Base-by-base conservation (phyloP, 2,888 invertebrate species). In the Polymixis lichenea region DNA sequence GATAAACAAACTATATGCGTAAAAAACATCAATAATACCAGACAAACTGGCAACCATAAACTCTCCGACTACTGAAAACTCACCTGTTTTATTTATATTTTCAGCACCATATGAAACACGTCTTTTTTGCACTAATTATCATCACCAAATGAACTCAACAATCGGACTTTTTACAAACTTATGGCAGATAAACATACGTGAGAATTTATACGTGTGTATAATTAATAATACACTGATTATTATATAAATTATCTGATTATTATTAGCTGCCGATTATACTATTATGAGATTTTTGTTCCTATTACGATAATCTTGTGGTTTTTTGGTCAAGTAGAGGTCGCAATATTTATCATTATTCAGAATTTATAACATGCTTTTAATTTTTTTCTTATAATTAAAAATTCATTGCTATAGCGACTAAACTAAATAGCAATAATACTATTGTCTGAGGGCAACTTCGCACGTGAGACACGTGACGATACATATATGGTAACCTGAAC, bases 91-190 rank as follows among this genome's bases (percentile, higher is more conserved):
- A 17, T 70, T 75, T 82, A 70, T 58, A 74, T 78, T 74, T 56
- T 77, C 72, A 78, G 65, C 71, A 73, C 72, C 77, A 80, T 79
- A 83, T 85, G 73, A 82, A 85, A 82, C 88, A 90, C 93, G 93
- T 91, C 92, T 87, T 88, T 89, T 89, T 86, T 78, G 78, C 83
- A 88, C 87, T 89, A 89, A 90, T 88, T 88, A 90, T 85, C 78
- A 86, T 83, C 80, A 82, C 79, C 84, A 86, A 93, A 89, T 93
- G 92, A 88, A 87, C 17, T 68, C 71, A 69, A 77, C 65, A 61
- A 75, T 80, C 83, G 71, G 66, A 77, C 9, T 83, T 73, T 82
- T 85, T 49, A 71, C 67, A 9, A 65, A 83, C 62, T 67, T 51
- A 15, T 22, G 46, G 53, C 43, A 82, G 86, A 87, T 86, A 80